Base-by-base conservation (phyloP, 2,113 vertebrate genomes). In the Saimiri boliviensis region DNA sequence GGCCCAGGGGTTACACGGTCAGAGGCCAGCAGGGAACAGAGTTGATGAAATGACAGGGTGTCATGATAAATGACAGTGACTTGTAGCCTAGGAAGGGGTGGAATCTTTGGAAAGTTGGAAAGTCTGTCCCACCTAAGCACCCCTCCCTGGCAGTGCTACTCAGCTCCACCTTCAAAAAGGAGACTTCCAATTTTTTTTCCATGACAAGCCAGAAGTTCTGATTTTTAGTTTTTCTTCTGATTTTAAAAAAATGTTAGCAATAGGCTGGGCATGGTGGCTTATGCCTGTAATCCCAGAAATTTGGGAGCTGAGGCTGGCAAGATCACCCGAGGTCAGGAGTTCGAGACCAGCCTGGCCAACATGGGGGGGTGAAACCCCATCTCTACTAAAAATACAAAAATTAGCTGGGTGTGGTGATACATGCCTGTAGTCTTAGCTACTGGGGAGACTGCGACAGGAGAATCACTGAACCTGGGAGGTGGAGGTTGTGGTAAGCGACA, bases 161-260 rank as follows among this genome's bases (percentile, higher is more conserved):
- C 32, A 8, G 56, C 76, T 52, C 54, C 23, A 25, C n/a, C 73
- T 70, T 30, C 16, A 16, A 60, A 82, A n/a, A 81, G 17, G 70
- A 74, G 16, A 82, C 20, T 82, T 71, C 45, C 25, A 7, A 0
- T 52, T 17, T 71, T 35, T 56, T 80, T 63, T 30, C 60, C 32
- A 89, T 11, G 74, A 76, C 49, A 91, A 96, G 86, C 23, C 56
- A 74, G 68, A 96, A 92, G 60, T n/a, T 17, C 25, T 74, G 12
- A 82, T 60, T 95, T 95, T 96, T 87, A 76, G 49, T n/a, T 93
- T 89, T 58, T 80, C 32, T 87, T 35, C 58, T 84, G 80, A 74
- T 96, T 91, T 2, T 0, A 82, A 88, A 93, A 76, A 94, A 94
- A 71, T 40, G 30, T 14, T 6, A 2, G 27, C 60, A 63, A 30